These are phyloP conservation scores for Melanotaenia trifasciata DNA, from an alignment of 2,797 vertebrate genomes.

Conservation along the genomic window DNA sequence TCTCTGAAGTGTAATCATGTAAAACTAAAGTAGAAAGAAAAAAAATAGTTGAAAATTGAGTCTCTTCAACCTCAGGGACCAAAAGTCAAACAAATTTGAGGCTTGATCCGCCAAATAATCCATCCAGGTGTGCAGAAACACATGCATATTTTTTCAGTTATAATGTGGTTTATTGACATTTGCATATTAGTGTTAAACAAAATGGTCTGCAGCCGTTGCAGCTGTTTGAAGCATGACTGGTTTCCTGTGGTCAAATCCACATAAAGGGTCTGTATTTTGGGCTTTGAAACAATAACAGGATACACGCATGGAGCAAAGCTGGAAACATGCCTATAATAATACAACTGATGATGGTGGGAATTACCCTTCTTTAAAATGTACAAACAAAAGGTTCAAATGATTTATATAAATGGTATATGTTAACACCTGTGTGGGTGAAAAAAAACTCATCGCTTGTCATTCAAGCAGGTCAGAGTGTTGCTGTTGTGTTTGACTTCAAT, in stretches of 20 bases:
- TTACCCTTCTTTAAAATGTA: background rate
- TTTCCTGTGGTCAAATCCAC: background rate
- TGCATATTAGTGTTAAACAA: no score
- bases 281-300: background rate
- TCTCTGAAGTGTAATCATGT: no score
- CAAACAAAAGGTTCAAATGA: background rate
- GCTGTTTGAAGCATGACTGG: background rate
- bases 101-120: no score
- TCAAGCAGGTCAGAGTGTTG: background rate
- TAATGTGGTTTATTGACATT: no score
- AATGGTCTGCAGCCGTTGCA: background rate
- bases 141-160: background rate
- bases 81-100: no score
- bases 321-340: background rate
- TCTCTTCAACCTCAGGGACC: no score
- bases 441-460: background rate
- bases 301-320: background rate
- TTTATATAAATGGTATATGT: background rate
- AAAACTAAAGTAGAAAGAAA: no score
- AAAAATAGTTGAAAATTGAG: no score
- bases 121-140: no score
- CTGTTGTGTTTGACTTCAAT: background rate
- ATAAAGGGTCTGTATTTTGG: no score
- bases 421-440: slow-evolving; percentile 14
- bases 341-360: background rate